Conservation (phyloP, 2,797 vertebrate genomes). For the Cryptoblepharus egeriae region DNA sequence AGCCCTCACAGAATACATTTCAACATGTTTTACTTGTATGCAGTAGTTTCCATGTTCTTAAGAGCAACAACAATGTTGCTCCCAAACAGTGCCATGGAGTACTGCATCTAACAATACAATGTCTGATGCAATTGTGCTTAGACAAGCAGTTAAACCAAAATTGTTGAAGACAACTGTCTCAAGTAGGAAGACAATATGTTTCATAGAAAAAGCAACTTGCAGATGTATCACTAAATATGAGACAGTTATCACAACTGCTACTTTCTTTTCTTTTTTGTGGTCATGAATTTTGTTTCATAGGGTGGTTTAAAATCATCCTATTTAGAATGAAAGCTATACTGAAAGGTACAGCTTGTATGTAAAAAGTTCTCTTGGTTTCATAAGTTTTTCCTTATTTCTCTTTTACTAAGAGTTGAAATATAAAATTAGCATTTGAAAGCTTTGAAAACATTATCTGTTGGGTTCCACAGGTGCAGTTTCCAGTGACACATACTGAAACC, state of each 20-base stretch:
- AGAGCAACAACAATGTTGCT: not conserved
- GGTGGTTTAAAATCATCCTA: conserved; percentile 69
- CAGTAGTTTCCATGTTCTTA: not conserved
- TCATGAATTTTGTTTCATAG: conserved; percentile 74
- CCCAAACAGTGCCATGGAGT: not conserved
- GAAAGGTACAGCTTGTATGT: conserved; percentile 75
- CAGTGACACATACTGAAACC: conserved; percentile 66
- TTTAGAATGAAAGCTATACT: conserved; percentile 76
- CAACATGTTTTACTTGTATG: not conserved
- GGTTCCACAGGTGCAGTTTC: conserved; percentile 74
- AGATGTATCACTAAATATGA: conserved; percentile 66
- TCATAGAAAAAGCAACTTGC: conserved; percentile 63
- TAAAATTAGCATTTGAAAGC: conserved; percentile 85
- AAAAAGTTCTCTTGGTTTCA: conserved; percentile 84
- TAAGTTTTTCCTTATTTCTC: conserved; percentile 83
- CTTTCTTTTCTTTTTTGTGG: conserved; percentile 83
- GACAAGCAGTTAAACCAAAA: conserved; percentile 21
- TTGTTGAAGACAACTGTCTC: no score
- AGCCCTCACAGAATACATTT: not conserved
- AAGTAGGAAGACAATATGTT: conserved; percentile 65
- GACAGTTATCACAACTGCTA: conserved; percentile 77
- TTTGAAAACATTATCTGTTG: conserved; percentile 72
- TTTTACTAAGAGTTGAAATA: conserved; percentile 76
- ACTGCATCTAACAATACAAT: not conserved
- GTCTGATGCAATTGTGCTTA: not conserved